Percentiles rank a stretch among this genome's conserved stretches.
Evolutionary conservation across 2,797 vertebrate species (phyloP).

Genomic region (Cetoscarus ocellatus): DNA sequence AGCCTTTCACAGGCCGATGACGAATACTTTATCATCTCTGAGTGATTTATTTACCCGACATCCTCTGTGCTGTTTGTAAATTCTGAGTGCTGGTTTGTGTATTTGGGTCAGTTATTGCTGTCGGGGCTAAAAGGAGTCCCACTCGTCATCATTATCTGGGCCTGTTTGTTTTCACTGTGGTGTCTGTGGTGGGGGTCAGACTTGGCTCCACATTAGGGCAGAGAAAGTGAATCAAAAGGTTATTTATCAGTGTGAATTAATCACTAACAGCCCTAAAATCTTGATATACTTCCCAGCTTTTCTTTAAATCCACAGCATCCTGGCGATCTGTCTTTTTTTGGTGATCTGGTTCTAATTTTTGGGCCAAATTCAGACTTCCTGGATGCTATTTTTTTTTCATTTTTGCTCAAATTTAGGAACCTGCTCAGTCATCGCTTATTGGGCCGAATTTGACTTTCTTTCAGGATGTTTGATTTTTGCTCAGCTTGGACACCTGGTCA

Average conservation of each 20-base stretch:
- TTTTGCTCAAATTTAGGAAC: too few relatives aligned
- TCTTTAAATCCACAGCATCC: slow-evolving; percentile 44
- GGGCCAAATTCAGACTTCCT: too few relatives aligned
- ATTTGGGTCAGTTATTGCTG: slow-evolving; percentile 43
- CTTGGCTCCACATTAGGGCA: slow-evolving; percentile 7
- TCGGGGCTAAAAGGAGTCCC: slow-evolving; percentile 56
- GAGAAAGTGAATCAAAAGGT: too few relatives aligned
- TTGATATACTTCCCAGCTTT: too few relatives aligned
- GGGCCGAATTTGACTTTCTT: too few relatives aligned
- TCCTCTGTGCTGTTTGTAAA: slow-evolving; percentile 8
- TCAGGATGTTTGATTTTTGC: too few relatives aligned
- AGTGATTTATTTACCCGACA: slow-evolving; percentile 45
- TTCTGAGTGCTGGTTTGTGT: slow-evolving; percentile 35
- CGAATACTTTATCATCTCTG: slow-evolving; percentile 56
- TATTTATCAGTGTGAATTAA: too few relatives aligned
- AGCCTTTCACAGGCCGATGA: slow-evolving; percentile 57
- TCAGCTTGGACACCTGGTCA: too few relatives aligned
- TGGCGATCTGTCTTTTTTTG: slow-evolving; percentile 44
- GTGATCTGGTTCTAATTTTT: slow-evolving; percentile 41
- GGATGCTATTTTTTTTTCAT: too few relatives aligned
- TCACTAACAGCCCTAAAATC: too few relatives aligned
- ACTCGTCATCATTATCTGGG: slow-evolving; percentile 60
- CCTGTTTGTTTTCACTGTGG: slow-evolving; percentile 63
- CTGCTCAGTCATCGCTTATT: too few relatives aligned
- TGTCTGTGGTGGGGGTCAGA: slow-evolving; percentile 51